Conservation (phyloP, 2,797 vertebrate species). For the Protosalanx chinensis region DNA sequence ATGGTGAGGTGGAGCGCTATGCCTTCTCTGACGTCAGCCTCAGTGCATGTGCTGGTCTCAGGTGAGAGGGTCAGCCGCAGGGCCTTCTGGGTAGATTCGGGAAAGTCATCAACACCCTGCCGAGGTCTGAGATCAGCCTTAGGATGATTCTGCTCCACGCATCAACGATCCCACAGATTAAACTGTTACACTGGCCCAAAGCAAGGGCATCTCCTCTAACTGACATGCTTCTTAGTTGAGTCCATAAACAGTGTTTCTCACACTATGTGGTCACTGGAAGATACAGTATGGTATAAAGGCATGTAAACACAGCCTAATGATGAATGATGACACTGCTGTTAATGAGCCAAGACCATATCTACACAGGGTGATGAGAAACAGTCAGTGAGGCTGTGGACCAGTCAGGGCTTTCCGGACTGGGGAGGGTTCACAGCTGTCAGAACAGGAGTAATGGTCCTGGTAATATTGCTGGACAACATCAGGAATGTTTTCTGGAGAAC, state of each 20-base stretch:
- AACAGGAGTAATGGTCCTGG: conserved; percentile 53
- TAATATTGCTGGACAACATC: conserved; percentile 59
- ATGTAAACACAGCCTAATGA: conserved; percentile 11
- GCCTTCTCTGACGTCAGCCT: conserved; percentile 71
- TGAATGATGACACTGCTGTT: conserved; percentile 10
- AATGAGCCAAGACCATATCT: conserved; percentile 22
- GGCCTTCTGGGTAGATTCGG: neutral
- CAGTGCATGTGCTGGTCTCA: conserved; percentile 73
- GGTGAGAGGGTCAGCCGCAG: conserved; percentile 58
- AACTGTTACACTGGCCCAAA: conserved; percentile 1
- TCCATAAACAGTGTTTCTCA: neutral
- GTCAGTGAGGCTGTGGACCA: conserved; percentile 26
- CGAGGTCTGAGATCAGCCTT: conserved; percentile 1
- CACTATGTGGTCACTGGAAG: neutral
- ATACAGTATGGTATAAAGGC: neutral
- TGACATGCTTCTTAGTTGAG: neutral
- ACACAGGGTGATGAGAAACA: conserved; percentile 26
- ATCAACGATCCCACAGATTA: neutral
- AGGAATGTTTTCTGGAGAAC: conserved; percentile 53
- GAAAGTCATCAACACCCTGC: neutral
- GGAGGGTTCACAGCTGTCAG: conserved; percentile 53
- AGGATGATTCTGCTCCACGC: conserved; percentile 10
- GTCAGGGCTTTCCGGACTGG: conserved; percentile 34
- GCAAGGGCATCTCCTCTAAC: conserved; percentile 14
- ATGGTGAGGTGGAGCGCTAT: conserved; percentile 71